Conservation (phyloP, 2,888 invertebrate genomes). For the Drosophila quasianomalipes region DNA sequence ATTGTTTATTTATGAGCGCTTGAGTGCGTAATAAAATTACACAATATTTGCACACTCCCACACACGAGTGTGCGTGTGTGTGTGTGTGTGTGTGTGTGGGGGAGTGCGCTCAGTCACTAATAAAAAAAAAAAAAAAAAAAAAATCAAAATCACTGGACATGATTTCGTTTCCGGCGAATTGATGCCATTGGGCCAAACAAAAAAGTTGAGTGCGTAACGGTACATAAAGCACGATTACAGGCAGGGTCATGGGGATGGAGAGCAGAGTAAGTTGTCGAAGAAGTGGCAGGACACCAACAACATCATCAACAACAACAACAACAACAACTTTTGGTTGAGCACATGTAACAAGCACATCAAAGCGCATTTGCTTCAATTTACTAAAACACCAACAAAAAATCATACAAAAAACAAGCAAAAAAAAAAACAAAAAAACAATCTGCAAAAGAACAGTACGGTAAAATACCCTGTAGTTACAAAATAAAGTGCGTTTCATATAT, state of each 20-base stretch:
- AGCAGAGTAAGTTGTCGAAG: conserved; percentile 6
- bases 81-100: conserved; percentile 3
- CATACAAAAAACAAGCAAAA: conserved; percentile 20
- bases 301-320: conserved; percentile 8
- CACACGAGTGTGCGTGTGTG: conserved; percentile 3
- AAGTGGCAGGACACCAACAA: background rate
- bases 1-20: conserved; percentile 84
- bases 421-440: conserved; percentile 4
- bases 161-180: conserved; percentile 63
- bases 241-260: conserved; percentile 30
- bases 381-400: conserved; percentile 71
- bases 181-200: conserved; percentile 64
- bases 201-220: conserved; percentile 81
- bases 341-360: conserved; percentile 82
- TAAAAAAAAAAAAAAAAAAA: conserved; percentile 36
- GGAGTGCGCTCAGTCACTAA: conserved; percentile 22
- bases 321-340: conserved; percentile 30
- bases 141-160: conserved; percentile 67
- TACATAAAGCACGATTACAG: conserved; percentile 84
- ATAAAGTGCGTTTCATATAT: background rate
- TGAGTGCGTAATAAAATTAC: conserved; percentile 84
- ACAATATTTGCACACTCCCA: conserved; percentile 68
- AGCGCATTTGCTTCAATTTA: conserved; percentile 84
- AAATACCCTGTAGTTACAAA: conserved; percentile 20
- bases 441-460: background rate